phyloP scores from a whole-genome alignment of 2,888 invertebrate species.

The Caenorhabditis macrosperma region DNA sequence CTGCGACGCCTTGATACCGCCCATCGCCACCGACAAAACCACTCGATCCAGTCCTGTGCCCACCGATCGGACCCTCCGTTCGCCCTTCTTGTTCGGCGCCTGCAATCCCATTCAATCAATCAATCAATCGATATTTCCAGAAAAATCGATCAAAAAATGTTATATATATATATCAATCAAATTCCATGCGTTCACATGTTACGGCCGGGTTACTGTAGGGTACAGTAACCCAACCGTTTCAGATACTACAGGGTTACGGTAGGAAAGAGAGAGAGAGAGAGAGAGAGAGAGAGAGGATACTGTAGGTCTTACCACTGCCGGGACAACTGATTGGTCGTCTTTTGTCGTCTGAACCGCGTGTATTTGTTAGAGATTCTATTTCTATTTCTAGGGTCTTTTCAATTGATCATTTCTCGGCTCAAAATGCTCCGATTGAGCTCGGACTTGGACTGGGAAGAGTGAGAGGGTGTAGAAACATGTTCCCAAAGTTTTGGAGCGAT shows the following conservation, averaged over 20 bases:
- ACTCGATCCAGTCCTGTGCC: conserved; percentile 74
- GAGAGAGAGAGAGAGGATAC: neutral
- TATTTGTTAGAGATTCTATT: neutral
- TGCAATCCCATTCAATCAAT: conserved; percentile 17
- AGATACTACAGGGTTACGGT: conserved; percentile 41
- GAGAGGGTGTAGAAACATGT: no score
- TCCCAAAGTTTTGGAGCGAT: no score
- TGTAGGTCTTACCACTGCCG: conserved; percentile 29
- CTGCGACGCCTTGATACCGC: conserved; percentile 48
- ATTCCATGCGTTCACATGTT: neutral
- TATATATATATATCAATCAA: neutral
- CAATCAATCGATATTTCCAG: neutral
- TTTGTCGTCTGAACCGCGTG: conserved; percentile 47
- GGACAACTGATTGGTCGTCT: conserved; percentile 21
- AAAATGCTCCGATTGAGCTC: no score
- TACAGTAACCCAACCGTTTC: conserved; percentile 40
- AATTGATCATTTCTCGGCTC: no score
- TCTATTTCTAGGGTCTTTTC: neutral
- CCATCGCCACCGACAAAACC: conserved; percentile 73
- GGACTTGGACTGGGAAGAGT: neutral
- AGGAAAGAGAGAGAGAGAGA: conserved; percentile 10
- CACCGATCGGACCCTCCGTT: conserved; percentile 61
- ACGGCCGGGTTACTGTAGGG: no score
- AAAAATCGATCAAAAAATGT: neutral
- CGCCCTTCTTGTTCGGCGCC: conserved; percentile 60